These are phyloP conservation scores for Melitaea cinxia DNA, from an alignment of 1,140 invertebrate genomes.

Conservation along the genomic window DNA sequence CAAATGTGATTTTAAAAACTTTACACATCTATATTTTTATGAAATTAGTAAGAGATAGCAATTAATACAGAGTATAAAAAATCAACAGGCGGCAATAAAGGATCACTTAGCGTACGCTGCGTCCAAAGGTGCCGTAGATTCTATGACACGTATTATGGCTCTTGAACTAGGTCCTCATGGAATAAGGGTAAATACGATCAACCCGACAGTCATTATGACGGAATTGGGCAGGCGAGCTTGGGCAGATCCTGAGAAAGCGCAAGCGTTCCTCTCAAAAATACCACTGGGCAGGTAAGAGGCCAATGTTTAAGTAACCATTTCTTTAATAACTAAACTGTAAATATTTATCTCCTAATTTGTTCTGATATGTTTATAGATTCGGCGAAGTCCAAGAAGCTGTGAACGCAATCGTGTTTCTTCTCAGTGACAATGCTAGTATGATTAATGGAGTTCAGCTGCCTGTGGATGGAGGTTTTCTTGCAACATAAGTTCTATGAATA, in stretches of 20 bases:
- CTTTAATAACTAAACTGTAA: neutral
- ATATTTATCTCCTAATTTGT: neutral
- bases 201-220: constrained; percentile 95
- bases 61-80: no score
- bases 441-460: constrained; percentile 89
- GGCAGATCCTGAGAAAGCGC: constrained; percentile 88
- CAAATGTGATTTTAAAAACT: neutral
- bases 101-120: constrained; percentile 90
- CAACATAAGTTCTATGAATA: constrained; percentile 55
- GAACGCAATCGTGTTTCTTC: constrained; percentile 88
- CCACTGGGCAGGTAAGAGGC: constrained; percentile 84
- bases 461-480: constrained; percentile 90
- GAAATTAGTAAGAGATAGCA: no score
- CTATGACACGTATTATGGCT: constrained; percentile 89
- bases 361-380: constrained; percentile 81
- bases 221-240: constrained; percentile 91
- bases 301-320: neutral
- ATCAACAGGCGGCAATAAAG: constrained; percentile 83
- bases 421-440: constrained; percentile 92
- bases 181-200: constrained; percentile 94
- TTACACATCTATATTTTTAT: no score
- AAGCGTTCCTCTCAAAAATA: constrained; percentile 88
- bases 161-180: constrained; percentile 92
- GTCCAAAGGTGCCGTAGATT: constrained; percentile 86
- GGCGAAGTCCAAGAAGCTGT: constrained; percentile 92